Base-by-base conservation (phyloP, 2,888 invertebrate genomes). In the Helicoverpa assulta region DNA sequence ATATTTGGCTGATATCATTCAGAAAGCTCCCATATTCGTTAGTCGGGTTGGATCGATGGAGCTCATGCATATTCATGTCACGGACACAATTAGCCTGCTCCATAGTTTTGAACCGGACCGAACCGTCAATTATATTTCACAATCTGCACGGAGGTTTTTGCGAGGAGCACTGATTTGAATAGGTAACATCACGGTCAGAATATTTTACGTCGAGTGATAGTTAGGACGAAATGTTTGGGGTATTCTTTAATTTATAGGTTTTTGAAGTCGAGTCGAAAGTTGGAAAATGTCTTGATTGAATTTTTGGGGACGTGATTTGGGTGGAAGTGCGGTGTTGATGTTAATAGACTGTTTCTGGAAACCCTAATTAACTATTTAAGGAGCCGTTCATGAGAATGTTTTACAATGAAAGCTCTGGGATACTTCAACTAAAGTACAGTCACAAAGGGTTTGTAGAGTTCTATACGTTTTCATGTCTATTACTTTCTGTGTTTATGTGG, bases 121-220 rank as follows among this genome's bases (percentile, higher is more conserved):
- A 85, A 85, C 89, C 87, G 88, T 90, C 93, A 92, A 93, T 94
- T 92, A 93, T 92, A 92, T 91, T 90, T 90, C 87, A 86, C 88
- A 89, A 88, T 88, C 83, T 83, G 88, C 81, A 83, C 81, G 83
- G 78, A 84, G 90, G 86, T 92, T 92, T 93, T 93, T 92, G 89
- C 86, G 84, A 74, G 79, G 82, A 83, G 74, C 75, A 77, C 82
- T 80, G 80, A 88, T 92, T 91, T 88, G 88, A 89, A 91, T 89
- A 85, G 86, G 85, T 78, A 71, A 78, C 78, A 62, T 82, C 79
- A 81, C 52, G 85, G 79, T 68, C 79, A 76, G 83, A 88, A 84
- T 88, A 83, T 83, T 83, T 83, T 84, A 82, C 59, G 55, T 64
- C 51, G 60, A 73, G 67, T 79, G 75, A 81, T 80, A 80, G 78